Evolutionary conservation across 2,888 invertebrate species (phyloP), one percentile per base, ranked within the genome.

Genomic region (Sinhomidia bicolor): DNA sequence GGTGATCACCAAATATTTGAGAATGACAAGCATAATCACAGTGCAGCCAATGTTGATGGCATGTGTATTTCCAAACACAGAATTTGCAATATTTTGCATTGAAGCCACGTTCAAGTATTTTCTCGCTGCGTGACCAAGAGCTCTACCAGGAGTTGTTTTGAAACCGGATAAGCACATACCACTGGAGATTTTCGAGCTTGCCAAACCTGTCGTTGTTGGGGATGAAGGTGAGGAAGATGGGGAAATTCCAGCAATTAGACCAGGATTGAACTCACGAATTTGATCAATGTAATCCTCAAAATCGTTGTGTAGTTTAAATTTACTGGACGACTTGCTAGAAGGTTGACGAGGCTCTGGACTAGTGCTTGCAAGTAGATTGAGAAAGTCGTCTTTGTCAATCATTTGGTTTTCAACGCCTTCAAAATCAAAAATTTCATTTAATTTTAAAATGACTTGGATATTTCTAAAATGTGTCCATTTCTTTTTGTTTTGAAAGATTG

Each of bases 11-110:
- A 87, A 47, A 23, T 81, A 87, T 41, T 80, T 87, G 5, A 89
- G 62, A 14, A 88, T 82, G 9, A 89, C 88, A 41, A 17, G 54
- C 85, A 88, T 89, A 12, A n/a, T 81, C 12, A 89, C 85, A 41
- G 81, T 57, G 47, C 84, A 79, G 4, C 82, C 89, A 10, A 81
- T 62, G 47, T 89, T 89, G 60, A 87, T 29, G 1, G 85, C 89
- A 12, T 88, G 57, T 17, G 78, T 68, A 1, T 0, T n/a, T 0
- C 89, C 89, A 47, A 89, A 89, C 14, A 89, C 88, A 4, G 85
- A 71, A 65, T 89, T 89, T 1, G 81, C 41, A 5, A 78, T 41
- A 2, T 47, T 76, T 26, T 89, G 89, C 84, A 89, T 80, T 0
- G 80, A 57, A 12, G 87, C 79, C 6, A 89, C 41, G 36, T 47